Evolutionary conservation across 2,797 vertebrate species (phyloP), one percentile per base, ranked within the genome.

Genomic region (Sebastes alutus): DNA sequence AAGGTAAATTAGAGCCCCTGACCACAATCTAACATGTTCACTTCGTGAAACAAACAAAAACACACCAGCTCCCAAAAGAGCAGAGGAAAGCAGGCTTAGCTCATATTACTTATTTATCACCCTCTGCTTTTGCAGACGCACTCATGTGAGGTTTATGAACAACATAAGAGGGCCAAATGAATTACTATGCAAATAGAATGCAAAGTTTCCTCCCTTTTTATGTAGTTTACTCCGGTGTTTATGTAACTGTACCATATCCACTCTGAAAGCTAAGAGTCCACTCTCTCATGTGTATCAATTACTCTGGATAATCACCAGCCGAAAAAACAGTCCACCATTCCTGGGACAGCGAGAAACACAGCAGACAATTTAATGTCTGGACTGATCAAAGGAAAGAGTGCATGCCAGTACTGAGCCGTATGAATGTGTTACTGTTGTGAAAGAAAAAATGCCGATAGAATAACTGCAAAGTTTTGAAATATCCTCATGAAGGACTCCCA

Each of bases 151-250:
- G 78, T 88, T 88, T 86, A 81, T 72, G 72, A 91, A 90, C 86
- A 88, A 38, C 54, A 79, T 76, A 83, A 70, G 65, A 72, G 59
- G 78, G 27, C 46, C 54, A 68, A 77, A 77, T 72, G 7, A 86
- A 93, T 93, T 90, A 93, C 74, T 84, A 94, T 94, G 92, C 90
- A 94, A 93, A 93, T 69, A 38, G 52, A 88, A 93, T 93, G 82
- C 87, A 88, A 68, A 67, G 72, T 75, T 87, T 79, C 82, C 84
- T 73, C 75, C 68, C 75, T 87, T 90, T 79, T 91, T 74, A 85
- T 76, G 81, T 79, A 27, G 65, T 88, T 88, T 22, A 77, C 18
- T 77, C 10, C 1, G 64, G 35, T 85, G 83, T 90, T 93, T 88
- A 88, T 85, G 72, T 82, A 86, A 91, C 75, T 73, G 80, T 63